Percentiles rank a stretch among this genome's conserved stretches.
phyloP scores from a whole-genome alignment of 2,888 invertebrate species.

The Osedax frankpressi region DNA sequence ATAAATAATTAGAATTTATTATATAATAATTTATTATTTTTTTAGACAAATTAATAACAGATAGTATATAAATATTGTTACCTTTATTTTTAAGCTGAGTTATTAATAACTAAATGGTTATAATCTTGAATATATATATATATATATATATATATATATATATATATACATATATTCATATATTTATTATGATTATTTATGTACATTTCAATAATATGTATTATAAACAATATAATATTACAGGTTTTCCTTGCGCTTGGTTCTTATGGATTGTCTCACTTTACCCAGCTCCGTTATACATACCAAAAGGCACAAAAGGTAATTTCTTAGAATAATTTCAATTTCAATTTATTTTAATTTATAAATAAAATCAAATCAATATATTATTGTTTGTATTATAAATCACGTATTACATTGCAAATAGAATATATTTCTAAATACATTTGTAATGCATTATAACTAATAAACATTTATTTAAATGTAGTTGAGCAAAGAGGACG shows the following conservation, averaged over 20 bases:
- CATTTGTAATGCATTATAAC: neutral
- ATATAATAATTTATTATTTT: neutral
- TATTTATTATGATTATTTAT: neutral
- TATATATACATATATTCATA: neutral
- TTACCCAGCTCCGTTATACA: slow-evolving; percentile 19
- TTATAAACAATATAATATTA: neutral
- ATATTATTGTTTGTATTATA: neutral
- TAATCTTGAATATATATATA: neutral
- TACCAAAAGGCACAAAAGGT: slow-evolving; percentile 15
- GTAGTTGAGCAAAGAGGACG: neutral
- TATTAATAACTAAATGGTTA: no score
- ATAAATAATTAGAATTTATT: neutral
- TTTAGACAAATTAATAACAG: neutral
- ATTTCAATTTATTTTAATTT: no score
- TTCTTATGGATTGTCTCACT: slow-evolving; percentile 21
- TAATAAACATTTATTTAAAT: no score
- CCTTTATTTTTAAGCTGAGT: no score
- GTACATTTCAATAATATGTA: neutral
- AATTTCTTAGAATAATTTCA: no score
- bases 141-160: neutral
- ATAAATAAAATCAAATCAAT: slow-evolving; percentile 1
- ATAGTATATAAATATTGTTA: neutral
- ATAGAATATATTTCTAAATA: neutral
- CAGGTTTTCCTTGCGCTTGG: slow-evolving; percentile 21
- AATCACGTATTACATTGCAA: neutral